Evolutionary conservation across 2,888 invertebrate species (phyloP).

Genomic region (Zootermopsis nevadensis): DNA sequence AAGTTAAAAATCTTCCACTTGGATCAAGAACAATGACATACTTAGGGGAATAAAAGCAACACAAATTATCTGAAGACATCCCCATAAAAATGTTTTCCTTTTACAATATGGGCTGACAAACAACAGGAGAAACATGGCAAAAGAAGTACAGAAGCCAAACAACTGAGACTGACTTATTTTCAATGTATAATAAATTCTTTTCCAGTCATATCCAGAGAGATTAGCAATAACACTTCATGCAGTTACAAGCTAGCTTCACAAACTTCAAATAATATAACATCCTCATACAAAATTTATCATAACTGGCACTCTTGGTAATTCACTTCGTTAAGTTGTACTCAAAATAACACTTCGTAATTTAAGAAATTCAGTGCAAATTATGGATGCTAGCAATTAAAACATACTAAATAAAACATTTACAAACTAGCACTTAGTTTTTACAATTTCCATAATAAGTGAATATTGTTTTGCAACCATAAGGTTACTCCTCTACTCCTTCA

Average conservation of each 20-base stretch:
- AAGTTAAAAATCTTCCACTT: not conserved
- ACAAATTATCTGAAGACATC: constrained; percentile 3
- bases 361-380: not conserved
- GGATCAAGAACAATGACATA: not conserved
- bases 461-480: too few relatives aligned
- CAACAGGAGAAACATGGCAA: not conserved
- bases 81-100: not conserved
- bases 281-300: not conserved
- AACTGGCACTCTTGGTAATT: too few relatives aligned
- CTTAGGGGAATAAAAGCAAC: not conserved
- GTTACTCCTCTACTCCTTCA: too few relatives aligned
- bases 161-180: not conserved
- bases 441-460: not conserved
- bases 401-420: too few relatives aligned
- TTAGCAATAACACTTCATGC: not conserved
- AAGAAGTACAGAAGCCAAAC: not conserved
- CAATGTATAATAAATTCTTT: not conserved
- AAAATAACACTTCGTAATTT: not conserved
- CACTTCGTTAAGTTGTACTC: too few relatives aligned
- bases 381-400: not conserved
- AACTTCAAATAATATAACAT: not conserved
- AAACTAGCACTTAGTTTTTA: not conserved
- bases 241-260: not conserved
- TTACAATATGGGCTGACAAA: not conserved
- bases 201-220: constrained; percentile 19